These are phyloP conservation scores for Tiliacea aurago DNA, from an alignment of 2,888 invertebrate genomes.

Conservation along the genomic window DNA sequence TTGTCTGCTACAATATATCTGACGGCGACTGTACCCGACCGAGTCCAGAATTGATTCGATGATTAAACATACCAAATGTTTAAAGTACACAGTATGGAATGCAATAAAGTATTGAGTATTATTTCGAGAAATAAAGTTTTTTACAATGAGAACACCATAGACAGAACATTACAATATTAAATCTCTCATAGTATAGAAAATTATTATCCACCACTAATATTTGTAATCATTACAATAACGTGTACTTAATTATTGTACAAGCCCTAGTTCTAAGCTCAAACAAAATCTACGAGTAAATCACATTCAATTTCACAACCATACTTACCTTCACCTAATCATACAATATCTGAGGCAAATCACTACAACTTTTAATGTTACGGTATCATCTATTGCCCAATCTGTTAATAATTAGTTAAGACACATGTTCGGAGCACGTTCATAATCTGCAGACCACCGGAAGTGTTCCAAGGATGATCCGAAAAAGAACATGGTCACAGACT, in stretches of 20 bases:
- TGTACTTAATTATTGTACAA: too few species aligned
- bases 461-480: slow-evolving; percentile 61
- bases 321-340: slow-evolving; percentile 21
- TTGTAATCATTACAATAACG: slow-evolving; percentile 11
- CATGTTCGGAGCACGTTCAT: slow-evolving; percentile 35
- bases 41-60: too few species aligned
- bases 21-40: too few species aligned
- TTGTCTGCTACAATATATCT: too few species aligned
- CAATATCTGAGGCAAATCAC: slow-evolving; percentile 35
- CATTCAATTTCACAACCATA: slow-evolving; percentile 15
- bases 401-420: slow-evolving; percentile 47
- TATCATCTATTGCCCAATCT: slow-evolving; percentile 42
- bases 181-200: background rate
- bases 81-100: too few species aligned
- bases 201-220: background rate
- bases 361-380: slow-evolving; percentile 20
- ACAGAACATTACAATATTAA: too few species aligned
- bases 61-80: too few species aligned
- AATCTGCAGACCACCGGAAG: slow-evolving; percentile 55
- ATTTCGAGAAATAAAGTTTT: too few species aligned
- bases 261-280: slow-evolving; percentile 14
- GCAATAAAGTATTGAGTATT: too few species aligned
- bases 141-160: too few species aligned
- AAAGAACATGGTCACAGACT: slow-evolving; percentile 26
- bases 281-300: slow-evolving; percentile 11